Base-by-base conservation (phyloP, 1,140 invertebrate genomes). In the Pseudomyrmex cubaensis region DNA sequence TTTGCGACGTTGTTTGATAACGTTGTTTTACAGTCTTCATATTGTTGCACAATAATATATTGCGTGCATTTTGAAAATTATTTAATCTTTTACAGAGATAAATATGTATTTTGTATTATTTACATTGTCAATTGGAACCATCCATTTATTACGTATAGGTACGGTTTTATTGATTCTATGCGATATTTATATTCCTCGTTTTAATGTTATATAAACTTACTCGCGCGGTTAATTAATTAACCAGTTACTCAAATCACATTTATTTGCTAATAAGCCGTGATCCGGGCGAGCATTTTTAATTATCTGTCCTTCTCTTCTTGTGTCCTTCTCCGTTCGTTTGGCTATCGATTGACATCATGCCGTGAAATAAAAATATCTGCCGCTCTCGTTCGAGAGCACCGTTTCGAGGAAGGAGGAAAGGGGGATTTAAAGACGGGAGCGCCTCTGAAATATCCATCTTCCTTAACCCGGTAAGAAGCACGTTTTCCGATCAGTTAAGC, bases 401-500 rank as follows among this genome's bases (percentile, higher is more conserved):
- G 35, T 22, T 61, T 13, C 50, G n/a, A 3, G 10, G 48, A 35
- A 62, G 17, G 8, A 54, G 67, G 63, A 82, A 85, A 35, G 66
- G 66, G 77, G 82, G 82, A 35, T 35, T 85, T 74, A 87, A 73
- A 69, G 75, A 80, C 74, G 22, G 61, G 61, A 35, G 52, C 75
- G 78, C 66, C 83, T 85, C 77, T 82, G 84, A 88, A 90, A 91
- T 91, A 90, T 89, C 87, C 84, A 89, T 90, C 90, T 89, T 90
- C 87, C 74, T 86, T 92, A 92, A 92, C 85, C 74, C 69, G 84
- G 77, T 89, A 92, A 89, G 87, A 87, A 91, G 83, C 89, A 90
- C 90, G 85, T 93, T 93, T 93, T 93, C 92, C 91, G 90, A 93
- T 93, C 92, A 90, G 92, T 93, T 93, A 91, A 92, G 91, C 91